A percentile compares a stretch with the other conserved stretches of the same genome.
Evolutionary conservation across 2,113 vertebrate genomes (phyloP).

Genomic region (Aspidoscelis tigris): DNA sequence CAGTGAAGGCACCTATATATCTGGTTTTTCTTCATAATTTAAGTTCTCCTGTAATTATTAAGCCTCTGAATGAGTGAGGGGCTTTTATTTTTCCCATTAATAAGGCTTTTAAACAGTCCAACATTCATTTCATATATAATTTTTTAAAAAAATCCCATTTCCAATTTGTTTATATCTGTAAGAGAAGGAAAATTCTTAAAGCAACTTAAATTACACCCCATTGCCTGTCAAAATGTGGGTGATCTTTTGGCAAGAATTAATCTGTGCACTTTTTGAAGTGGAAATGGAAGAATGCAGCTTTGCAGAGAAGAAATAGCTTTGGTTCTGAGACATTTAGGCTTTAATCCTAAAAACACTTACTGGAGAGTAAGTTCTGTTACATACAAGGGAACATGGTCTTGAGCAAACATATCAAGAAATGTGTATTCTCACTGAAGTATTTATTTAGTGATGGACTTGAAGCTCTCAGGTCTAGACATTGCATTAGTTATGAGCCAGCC

Average conservation of each 20-base stretch:
- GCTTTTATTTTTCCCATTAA: background rate
- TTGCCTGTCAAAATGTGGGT: background rate
- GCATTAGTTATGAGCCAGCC: background rate
- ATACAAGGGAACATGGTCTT: background rate
- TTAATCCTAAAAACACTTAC: background rate
- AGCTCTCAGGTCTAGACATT: constrained; percentile 1
- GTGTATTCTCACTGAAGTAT: background rate
- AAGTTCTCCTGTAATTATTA: background rate
- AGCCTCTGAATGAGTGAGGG: background rate
- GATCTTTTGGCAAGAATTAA: constrained; percentile 10
- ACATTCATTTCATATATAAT: background rate
- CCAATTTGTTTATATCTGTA: background rate
- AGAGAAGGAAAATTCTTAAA: background rate
- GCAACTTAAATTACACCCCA: background rate
- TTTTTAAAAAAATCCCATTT: background rate
- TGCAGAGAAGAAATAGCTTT: background rate
- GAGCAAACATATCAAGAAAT: background rate
- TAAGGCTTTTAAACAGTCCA: background rate
- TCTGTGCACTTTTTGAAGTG: constrained; percentile 10
- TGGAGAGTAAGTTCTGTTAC: background rate
- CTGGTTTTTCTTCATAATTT: background rate
- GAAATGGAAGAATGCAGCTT: background rate
- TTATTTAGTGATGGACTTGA: background rate
- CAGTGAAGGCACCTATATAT: no score
- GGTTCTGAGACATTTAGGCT: background rate